phyloP scores from a whole-genome alignment of 1,140 invertebrate genomes.

The Agrilus planipennis region DNA sequence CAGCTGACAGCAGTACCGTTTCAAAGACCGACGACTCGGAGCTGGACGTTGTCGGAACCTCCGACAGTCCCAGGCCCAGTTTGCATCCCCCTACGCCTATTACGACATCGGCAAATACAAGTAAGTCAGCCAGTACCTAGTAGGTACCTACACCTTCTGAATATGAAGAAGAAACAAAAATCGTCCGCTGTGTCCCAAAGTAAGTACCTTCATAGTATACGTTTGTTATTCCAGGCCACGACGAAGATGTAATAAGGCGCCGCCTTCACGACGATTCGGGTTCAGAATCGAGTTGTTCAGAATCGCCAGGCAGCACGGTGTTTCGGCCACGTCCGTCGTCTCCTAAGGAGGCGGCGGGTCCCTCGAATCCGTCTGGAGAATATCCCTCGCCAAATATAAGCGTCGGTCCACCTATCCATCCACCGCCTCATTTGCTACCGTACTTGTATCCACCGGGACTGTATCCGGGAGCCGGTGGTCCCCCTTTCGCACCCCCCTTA shows the following conservation, averaged over 20 bases:
- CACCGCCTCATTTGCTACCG: constrained; percentile 66
- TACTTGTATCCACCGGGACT: constrained; percentile 81
- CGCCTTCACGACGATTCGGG: constrained; percentile 47
- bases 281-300: constrained; percentile 53
- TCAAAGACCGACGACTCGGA: constrained; percentile 71
- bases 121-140: constrained; percentile 14
- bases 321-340: constrained; percentile 44
- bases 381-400: constrained; percentile 76
- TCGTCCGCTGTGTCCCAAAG: too few species aligned
- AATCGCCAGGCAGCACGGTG: constrained; percentile 42
- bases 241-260: constrained; percentile 38
- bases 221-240: constrained; percentile 19
- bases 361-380: constrained; percentile 41
- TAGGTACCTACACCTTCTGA: too few species aligned
- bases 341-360: constrained; percentile 39
- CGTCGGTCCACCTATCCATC: constrained; percentile 76
- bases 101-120: constrained; percentile 25
- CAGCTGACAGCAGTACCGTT: constrained; percentile 32
- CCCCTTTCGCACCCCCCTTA: constrained; percentile 56
- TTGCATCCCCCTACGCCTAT: constrained; percentile 25
- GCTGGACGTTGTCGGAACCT: constrained; percentile 76
- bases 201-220: too few species aligned
- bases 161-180: too few species aligned
- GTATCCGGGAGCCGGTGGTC: constrained; percentile 50
- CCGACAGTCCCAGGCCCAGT: constrained; percentile 54